phyloP scores from a whole-genome alignment of 2,113 vertebrate genomes.

The Bujurquina vittata region DNA sequence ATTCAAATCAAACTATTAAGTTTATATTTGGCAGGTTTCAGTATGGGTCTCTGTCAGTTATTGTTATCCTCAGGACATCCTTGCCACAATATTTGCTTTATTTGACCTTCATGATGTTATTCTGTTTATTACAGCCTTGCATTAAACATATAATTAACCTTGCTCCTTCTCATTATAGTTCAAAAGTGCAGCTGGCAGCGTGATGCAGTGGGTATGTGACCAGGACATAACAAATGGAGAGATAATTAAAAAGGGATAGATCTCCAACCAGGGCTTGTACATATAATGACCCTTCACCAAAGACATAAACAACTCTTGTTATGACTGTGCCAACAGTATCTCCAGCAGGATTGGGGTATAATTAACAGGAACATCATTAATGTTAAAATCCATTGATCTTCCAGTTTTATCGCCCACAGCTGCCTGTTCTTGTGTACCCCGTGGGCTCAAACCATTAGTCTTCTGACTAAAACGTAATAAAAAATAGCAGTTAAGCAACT shows the following conservation, averaged over 20 bases:
- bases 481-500: not conserved
- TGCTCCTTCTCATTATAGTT: conserved; percentile 42
- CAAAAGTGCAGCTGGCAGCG: conserved; percentile 43
- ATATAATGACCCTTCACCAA: conserved; percentile 51
- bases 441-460: conserved; percentile 31
- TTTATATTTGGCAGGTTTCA: not conserved
- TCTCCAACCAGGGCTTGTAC: conserved; percentile 25
- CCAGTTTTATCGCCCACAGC: conserved; percentile 32
- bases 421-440: conserved; percentile 5
- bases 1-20: not conserved
- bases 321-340: conserved; percentile 44
- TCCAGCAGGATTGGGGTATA: conserved; percentile 21
- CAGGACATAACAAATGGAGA: conserved; percentile 47
- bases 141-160: conserved; percentile 49
- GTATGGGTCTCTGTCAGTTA: not conserved
- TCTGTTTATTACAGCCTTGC: conserved; percentile 11
- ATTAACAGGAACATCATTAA: conserved; percentile 47
- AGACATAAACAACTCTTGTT: conserved; percentile 63
- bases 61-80: not conserved
- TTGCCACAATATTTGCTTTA: not conserved
- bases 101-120: conserved; percentile 14
- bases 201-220: conserved; percentile 47
- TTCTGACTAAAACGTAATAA: conserved; percentile 18
- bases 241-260: conserved; percentile 63
- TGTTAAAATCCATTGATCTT: conserved; percentile 50